Conservation (phyloP, 2,113 vertebrate genomes). For the Ascaphus truei region DNA sequence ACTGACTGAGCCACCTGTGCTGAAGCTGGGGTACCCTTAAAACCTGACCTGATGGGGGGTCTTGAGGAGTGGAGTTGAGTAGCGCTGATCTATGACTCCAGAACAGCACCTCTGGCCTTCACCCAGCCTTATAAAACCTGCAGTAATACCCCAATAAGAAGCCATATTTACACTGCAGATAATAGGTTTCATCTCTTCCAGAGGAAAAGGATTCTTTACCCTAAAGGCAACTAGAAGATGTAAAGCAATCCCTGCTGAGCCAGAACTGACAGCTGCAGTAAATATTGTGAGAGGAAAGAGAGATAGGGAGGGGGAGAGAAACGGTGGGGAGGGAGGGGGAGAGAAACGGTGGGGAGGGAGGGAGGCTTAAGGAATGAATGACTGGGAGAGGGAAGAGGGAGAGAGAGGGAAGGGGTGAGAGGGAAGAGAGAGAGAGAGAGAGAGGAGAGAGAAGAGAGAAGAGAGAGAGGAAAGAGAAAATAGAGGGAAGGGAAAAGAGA, state of each 20-base stretch:
- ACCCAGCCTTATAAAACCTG: background rate
- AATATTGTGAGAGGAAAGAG: conserved; percentile 32
- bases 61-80: no score
- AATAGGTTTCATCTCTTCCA: conserved; percentile 32
- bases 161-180: conserved; percentile 19
- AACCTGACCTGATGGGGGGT: no score
- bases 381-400: background rate
- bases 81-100: no score
- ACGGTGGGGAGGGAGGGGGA: background rate
- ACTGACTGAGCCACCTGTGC: no score
- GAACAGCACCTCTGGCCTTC: background rate
- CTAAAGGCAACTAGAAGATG: conserved; percentile 21
- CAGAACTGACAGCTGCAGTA: conserved; percentile 35
- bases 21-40: no score
- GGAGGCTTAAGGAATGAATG: background rate
- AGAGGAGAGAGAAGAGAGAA: background rate
- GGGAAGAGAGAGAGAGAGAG: background rate
- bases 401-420: background rate
- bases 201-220: conserved; percentile 33
- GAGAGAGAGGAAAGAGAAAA: background rate
- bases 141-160: conserved; percentile 14
- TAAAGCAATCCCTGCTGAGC: conserved; percentile 28
- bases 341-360: background rate
- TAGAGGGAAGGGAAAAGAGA: background rate
- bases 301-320: conserved; percentile 11